These are phyloP conservation scores for Plotosus lineatus DNA, from an alignment of 2,113 vertebrate genomes.

Conservation along the genomic window DNA sequence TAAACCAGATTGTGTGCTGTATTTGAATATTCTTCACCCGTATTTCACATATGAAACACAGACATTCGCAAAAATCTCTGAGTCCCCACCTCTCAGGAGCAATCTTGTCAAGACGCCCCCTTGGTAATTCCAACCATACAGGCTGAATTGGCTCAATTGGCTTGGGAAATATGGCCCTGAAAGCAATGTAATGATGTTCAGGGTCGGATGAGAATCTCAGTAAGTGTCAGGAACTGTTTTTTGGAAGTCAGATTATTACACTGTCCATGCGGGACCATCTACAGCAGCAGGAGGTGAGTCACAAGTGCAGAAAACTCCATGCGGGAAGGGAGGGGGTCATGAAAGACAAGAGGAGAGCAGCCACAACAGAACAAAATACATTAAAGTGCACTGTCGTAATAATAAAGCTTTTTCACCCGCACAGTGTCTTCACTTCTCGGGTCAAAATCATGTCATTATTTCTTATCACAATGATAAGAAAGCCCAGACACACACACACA, in stretches of 20 bases:
- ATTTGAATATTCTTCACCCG: too few relatives aligned
- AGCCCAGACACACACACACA: conserved; percentile 21
- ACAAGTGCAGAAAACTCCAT: background rate
- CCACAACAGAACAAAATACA: background rate
- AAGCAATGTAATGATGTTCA: background rate
- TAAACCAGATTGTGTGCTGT: too few relatives aligned
- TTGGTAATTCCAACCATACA: too few relatives aligned
- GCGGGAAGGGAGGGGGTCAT: too few relatives aligned
- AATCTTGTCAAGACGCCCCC: too few relatives aligned
- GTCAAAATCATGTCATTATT: background rate
- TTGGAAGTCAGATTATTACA: background rate
- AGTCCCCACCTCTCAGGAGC: too few relatives aligned
- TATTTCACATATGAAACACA: too few relatives aligned
- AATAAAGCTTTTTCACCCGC: background rate
- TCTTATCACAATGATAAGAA: conserved; percentile 6
- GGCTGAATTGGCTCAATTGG: too few relatives aligned
- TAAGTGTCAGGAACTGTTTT: background rate
- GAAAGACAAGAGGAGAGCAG: background rate
- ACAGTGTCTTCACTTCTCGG: background rate
- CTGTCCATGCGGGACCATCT: background rate
- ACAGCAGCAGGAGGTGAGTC: background rate
- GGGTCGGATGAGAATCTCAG: background rate
- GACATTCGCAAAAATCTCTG: too few relatives aligned
- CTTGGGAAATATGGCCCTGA: too few relatives aligned
- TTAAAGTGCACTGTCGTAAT: background rate